These are phyloP conservation scores for Otocyon megalotis DNA, from an alignment of 2,113 vertebrate genomes.

Conservation along the genomic window DNA sequence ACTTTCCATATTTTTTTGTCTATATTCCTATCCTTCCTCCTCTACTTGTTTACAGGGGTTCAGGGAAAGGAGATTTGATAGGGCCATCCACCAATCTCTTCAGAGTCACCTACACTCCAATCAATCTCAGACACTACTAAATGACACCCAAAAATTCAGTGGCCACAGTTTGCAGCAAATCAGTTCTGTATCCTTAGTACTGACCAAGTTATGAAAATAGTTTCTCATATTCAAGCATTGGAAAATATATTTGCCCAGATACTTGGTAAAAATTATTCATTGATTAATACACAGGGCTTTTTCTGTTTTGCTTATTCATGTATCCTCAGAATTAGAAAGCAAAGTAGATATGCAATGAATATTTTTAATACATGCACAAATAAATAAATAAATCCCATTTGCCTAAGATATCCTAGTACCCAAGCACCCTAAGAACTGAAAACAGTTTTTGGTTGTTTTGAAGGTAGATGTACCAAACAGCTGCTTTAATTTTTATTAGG, in stretches of 20 bases:
- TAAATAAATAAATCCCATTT: slow-evolving; percentile 32
- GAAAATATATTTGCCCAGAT: background rate
- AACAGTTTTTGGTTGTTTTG: slow-evolving; percentile 53
- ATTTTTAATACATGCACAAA: slow-evolving; percentile 23
- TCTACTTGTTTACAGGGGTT: background rate
- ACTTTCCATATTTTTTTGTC: slow-evolving; percentile 8
- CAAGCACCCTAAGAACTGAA: slow-evolving; percentile 19
- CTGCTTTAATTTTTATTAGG: slow-evolving; percentile 64
- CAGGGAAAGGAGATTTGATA: slow-evolving; percentile 1
- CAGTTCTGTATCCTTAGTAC: background rate
- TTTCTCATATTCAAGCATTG: slow-evolving; percentile 39
- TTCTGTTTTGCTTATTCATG: background rate
- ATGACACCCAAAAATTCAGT: background rate
- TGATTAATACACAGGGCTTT: background rate
- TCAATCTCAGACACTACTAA: background rate
- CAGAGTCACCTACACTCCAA: background rate
- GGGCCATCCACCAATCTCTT: slow-evolving; percentile 16
- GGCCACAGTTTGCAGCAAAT: background rate
- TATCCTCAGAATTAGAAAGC: slow-evolving; percentile 25
- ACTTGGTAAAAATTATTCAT: slow-evolving; percentile 30
- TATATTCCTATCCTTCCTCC: background rate
- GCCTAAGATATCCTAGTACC: slow-evolving; percentile 38
- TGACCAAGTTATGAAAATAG: background rate
- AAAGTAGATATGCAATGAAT: background rate
- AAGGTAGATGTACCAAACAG: slow-evolving; percentile 34